Evolutionary conservation across 2,888 invertebrate species (phyloP), one percentile per base, ranked within the genome.

Genomic region (Micoletzkya japonica): DNA sequence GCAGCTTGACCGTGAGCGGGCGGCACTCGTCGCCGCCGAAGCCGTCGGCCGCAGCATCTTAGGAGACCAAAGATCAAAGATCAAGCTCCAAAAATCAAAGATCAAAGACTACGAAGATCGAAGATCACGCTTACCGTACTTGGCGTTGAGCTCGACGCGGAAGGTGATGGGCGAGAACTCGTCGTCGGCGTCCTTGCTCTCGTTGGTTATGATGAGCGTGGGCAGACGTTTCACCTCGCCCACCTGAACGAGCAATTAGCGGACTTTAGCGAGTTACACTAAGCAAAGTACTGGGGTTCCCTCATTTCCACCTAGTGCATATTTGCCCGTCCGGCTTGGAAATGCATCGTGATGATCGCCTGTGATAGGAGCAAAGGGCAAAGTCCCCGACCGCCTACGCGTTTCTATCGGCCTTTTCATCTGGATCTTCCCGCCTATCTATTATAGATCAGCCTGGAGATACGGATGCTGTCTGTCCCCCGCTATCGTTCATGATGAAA

Each of bases 161-260:
- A 70, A 39, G 0, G 56, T 61, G 44, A 60, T 56, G 4, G 49
- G 63, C 4, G n/a, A 73, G 63, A 72, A 70, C 17, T 77, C 77
- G 30, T 79, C 79, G 0, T 57, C 70, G 2, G 59, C 59, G 4
- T 68, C 68, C 32, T 75, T 74, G 0, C 76, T 72, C 20, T 66
- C 61, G 58, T 79, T 77, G 14, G 69, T 73, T 2, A 79, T 75
- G 0, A 26, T 59, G 6, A 79, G 63, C n/a, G 63, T 63, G 32
- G 63, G 63, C 2, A 63, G 34, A n/a, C 63, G 63, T 28, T 24
- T 34, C 17, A 39, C 50, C 50, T 63, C 63, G 6, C 63, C 63
- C 7, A 63, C 63, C 63, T 63, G 1, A 2, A 34, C n/a, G n/a
- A 34, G 24, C 20, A 20, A 44, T 44, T 44, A 14, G 10, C 44